These are phyloP conservation scores for Sarcophaga variegata DNA, from an alignment of 2,888 invertebrate species.

Conservation along the genomic window DNA sequence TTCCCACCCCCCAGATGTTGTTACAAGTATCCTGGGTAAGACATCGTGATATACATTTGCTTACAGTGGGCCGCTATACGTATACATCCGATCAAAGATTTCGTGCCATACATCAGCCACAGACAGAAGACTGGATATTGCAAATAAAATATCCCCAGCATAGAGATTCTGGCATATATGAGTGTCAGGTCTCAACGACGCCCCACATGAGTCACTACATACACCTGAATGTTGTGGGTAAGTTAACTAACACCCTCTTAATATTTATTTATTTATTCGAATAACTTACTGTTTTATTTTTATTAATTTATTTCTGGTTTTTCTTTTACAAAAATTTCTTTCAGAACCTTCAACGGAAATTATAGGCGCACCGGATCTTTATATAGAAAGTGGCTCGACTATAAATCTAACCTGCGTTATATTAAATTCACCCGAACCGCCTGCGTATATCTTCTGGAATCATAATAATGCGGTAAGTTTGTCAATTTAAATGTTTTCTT, in stretches of 20 bases:
- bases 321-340: slow-evolving; percentile 74
- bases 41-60: slow-evolving; percentile 93
- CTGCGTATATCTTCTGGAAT: slow-evolving; percentile 97
- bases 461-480: slow-evolving; percentile 94
- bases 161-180: slow-evolving; percentile 93
- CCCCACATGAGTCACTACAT: slow-evolving; percentile 96
- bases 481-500: not conserved
- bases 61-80: slow-evolving; percentile 94
- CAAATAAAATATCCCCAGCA: slow-evolving; percentile 96
- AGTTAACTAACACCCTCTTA: slow-evolving; percentile 81
- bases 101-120: slow-evolving; percentile 91
- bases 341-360: slow-evolving; percentile 96
- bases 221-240: slow-evolving; percentile 94
- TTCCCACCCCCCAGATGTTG: slow-evolving; percentile 82
- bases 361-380: slow-evolving; percentile 94
- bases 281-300: not conserved
- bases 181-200: slow-evolving; percentile 96
- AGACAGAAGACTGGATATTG: slow-evolving; percentile 95
- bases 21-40: slow-evolving; percentile 96
- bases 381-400: slow-evolving; percentile 95
- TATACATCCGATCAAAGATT: slow-evolving; percentile 96
- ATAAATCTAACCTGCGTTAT: slow-evolving; percentile 97
- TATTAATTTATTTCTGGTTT: not conserved
- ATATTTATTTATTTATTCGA: not conserved
- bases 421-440: slow-evolving; percentile 94